Evolutionary conservation across 2,113 vertebrate species (phyloP).

Genomic region (Rissa tridactyla): DNA sequence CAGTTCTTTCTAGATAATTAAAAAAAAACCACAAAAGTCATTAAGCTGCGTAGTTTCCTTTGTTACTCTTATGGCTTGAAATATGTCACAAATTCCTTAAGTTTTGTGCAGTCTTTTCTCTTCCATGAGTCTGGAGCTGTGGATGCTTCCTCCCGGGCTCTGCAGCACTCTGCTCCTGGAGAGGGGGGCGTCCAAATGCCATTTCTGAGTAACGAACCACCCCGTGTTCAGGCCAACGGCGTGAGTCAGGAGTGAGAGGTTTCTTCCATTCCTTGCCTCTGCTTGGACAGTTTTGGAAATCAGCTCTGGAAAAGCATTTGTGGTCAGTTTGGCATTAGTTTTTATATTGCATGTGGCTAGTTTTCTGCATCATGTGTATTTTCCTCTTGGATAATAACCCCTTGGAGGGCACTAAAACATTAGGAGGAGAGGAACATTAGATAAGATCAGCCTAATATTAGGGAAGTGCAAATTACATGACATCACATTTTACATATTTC

Average conservation of each 20-base stretch:
- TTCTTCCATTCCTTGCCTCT: neutral
- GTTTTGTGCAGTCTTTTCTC: neutral
- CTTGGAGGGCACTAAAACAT: neutral
- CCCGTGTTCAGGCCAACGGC: fast-evolving
- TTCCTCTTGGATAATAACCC: neutral
- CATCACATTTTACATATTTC: neutral
- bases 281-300: neutral
- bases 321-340: neutral
- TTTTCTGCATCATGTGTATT: neutral
- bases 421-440: neutral
- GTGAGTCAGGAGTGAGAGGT: constrained; percentile 8
- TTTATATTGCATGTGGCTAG: neutral
- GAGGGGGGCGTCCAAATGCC: neutral
- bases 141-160: neutral
- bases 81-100: neutral
- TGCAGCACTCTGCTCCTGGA: neutral
- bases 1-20: neutral
- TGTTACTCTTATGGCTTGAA: neutral
- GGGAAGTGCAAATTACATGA: neutral
- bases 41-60: neutral
- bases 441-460: neutral
- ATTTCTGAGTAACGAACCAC: neutral
- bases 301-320: neutral
- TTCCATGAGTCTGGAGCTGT: neutral
- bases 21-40: neutral